A percentile compares a stretch with the other conserved stretches of the same genome.
These are phyloP conservation scores for Brachionus manjavacas DNA, from an alignment of 1,140 invertebrate genomes.

Conservation along the genomic window DNA sequence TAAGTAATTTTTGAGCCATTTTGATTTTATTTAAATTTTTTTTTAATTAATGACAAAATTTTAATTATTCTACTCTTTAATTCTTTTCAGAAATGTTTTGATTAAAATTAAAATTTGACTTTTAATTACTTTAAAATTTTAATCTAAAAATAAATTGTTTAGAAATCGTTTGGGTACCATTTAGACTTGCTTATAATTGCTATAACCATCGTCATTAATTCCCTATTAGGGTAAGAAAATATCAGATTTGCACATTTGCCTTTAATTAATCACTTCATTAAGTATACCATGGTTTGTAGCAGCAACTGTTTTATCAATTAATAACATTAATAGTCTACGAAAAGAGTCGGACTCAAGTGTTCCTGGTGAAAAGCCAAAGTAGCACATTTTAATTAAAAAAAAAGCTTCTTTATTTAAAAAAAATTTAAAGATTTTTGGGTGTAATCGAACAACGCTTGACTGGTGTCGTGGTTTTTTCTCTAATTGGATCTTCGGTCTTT, in stretches of 20 bases:
- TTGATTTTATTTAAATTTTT: no score
- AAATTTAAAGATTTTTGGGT: constrained; percentile 65
- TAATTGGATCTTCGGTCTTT: constrained; percentile 59
- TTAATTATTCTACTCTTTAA: no score
- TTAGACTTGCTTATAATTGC: constrained; percentile 87
- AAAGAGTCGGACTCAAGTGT: constrained; percentile 90
- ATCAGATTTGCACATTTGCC: background rate
- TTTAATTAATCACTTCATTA: background rate
- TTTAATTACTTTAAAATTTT: no score
- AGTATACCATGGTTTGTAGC: constrained; percentile 84
- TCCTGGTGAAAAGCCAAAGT: constrained; percentile 90
- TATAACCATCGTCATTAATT: constrained; percentile 82
- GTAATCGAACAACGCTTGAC: constrained; percentile 83
- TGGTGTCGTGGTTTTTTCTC: constrained; percentile 86
- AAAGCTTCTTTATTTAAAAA: background rate
- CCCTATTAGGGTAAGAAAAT: constrained; percentile 69
- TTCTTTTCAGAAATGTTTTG: no score
- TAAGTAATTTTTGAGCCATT: background rate
- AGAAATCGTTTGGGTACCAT: constrained; percentile 94
- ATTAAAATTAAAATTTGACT: no score
- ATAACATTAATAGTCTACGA: constrained; percentile 94
- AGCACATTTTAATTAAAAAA: background rate
- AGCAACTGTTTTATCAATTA: constrained; percentile 96
- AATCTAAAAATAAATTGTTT: background rate
- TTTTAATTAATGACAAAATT: no score